These are phyloP conservation scores for Drosophila littoralis DNA, from an alignment of 1,140 invertebrate genomes.

Conservation along the genomic window DNA sequence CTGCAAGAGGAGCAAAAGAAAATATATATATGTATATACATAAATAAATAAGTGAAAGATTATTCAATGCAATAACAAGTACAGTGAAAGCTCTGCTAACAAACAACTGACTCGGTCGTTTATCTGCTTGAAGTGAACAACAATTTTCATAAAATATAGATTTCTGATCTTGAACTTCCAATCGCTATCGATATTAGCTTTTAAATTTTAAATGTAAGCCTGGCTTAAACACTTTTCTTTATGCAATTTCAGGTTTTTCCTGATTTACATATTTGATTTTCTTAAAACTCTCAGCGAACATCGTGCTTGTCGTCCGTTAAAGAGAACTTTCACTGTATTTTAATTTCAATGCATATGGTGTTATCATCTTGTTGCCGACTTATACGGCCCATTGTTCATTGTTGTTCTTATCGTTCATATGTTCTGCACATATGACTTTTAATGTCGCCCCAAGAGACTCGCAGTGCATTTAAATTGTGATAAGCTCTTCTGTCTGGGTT, in stretches of 20 bases:
- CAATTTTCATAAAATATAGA: too few species aligned
- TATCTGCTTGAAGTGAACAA: too few species aligned
- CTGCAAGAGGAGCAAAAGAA: slow-evolving; percentile 86
- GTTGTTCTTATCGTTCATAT: slow-evolving; percentile 19
- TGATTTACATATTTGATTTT: neutral
- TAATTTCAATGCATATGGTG: neutral
- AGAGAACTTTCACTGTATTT: neutral
- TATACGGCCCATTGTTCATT: slow-evolving; percentile 23
- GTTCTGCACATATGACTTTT: slow-evolving; percentile 4
- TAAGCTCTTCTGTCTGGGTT: slow-evolving; percentile 16
- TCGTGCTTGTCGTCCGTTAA: neutral
- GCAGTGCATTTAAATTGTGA: slow-evolving; percentile 10
- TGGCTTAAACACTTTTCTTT: too few species aligned
- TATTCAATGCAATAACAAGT: too few species aligned
- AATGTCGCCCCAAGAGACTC: neutral
- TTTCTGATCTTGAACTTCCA: too few species aligned
- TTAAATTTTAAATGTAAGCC: too few species aligned
- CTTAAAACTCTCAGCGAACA: neutral
- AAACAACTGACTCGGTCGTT: too few species aligned
- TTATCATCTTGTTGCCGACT: slow-evolving; percentile 24
- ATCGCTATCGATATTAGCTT: too few species aligned
- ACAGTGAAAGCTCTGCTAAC: too few species aligned
- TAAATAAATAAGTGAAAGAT: too few species aligned
- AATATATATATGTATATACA: neutral
- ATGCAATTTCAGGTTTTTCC: too few species aligned